Percentiles rank a stretch among this genome's conserved stretches.
phyloP scores from a whole-genome alignment of 23 tunicate species.

The Trididemnum miniatum region DNA sequence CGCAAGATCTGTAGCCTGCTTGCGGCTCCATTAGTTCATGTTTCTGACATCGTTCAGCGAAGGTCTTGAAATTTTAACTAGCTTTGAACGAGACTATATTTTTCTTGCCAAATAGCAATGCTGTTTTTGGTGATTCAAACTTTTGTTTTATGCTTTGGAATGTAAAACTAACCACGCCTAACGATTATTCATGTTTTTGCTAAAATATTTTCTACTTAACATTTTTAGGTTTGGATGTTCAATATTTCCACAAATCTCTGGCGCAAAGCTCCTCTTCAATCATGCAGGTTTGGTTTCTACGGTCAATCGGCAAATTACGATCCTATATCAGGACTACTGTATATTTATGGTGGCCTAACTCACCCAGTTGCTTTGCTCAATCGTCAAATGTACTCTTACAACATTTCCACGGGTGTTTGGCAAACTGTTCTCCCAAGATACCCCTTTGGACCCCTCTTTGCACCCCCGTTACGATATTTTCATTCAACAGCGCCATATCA shows the following conservation, averaged over 20 bases:
- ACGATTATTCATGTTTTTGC: too few species aligned
- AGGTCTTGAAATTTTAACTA: too few species aligned
- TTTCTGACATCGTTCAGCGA: too few species aligned
- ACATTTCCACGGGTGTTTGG: background rate
- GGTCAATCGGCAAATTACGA: slow-evolving; percentile 52
- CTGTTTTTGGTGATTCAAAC: too few species aligned
- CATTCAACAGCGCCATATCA: slow-evolving; percentile 35
- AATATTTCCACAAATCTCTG: background rate
- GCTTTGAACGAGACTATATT: background rate
- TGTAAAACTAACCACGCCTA: too few species aligned
- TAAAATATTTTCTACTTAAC: too few species aligned
- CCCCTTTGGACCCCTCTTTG: background rate
- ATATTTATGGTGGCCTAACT: slow-evolving; percentile 37
- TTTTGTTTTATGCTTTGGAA: too few species aligned
- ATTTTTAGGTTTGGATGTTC: slow-evolving; percentile 30
- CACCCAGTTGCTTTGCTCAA: background rate
- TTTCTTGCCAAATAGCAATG: background rate
- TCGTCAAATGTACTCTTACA: background rate
- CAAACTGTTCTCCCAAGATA: background rate
- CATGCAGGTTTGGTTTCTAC: slow-evolving; percentile 15
- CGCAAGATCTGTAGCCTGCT: too few species aligned
- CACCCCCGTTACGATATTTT: slow-evolving; percentile 28
- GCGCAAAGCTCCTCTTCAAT: background rate
- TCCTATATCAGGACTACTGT: slow-evolving; percentile 8
- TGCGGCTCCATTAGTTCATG: too few species aligned